Conservation (phyloP, 2,888 invertebrate species). For the Oligia fasciuncula region DNA sequence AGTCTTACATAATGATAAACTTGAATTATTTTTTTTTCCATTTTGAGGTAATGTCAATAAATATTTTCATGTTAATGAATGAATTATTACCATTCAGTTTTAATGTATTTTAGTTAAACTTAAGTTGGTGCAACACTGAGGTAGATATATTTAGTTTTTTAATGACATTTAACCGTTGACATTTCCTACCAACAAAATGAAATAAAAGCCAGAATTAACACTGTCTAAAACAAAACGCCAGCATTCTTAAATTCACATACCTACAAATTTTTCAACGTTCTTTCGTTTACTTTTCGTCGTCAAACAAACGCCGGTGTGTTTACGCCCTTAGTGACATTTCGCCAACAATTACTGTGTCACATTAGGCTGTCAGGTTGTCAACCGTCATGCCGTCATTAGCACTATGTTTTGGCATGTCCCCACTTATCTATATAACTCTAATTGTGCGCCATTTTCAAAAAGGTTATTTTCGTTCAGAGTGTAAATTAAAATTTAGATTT, state of each 20-base stretch:
- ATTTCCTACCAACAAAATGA: conserved; percentile 13
- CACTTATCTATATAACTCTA: conserved; percentile 64
- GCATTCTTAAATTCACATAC: conserved; percentile 19
- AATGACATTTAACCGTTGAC: conserved; percentile 17
- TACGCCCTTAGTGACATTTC: conserved; percentile 70
- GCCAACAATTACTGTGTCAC: conserved; percentile 76
- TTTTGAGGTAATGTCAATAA: no score
- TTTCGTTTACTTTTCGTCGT: conserved; percentile 8
- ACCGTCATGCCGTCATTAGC: conserved; percentile 68
- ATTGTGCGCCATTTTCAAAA: conserved; percentile 59
- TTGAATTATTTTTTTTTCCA: no score
- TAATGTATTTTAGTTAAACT: no score
- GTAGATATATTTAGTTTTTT: not conserved
- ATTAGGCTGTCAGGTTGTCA: conserved; percentile 72
- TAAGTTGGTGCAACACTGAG: no score
- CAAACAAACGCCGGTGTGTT: conserved; percentile 33
- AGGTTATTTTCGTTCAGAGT: conserved; percentile 40
- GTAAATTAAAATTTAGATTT: conserved; percentile 22
- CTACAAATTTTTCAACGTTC: conserved; percentile 13
- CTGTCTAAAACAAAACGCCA: conserved; percentile 12
- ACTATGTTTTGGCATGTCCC: conserved; percentile 64
- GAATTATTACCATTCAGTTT: not conserved
- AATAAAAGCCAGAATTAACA: conserved; percentile 19
- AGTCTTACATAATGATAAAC: no score
- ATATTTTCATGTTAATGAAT: no score